Base-by-base conservation (phyloP, 2,797 vertebrate species). In the Mionectes olivaceus region DNA sequence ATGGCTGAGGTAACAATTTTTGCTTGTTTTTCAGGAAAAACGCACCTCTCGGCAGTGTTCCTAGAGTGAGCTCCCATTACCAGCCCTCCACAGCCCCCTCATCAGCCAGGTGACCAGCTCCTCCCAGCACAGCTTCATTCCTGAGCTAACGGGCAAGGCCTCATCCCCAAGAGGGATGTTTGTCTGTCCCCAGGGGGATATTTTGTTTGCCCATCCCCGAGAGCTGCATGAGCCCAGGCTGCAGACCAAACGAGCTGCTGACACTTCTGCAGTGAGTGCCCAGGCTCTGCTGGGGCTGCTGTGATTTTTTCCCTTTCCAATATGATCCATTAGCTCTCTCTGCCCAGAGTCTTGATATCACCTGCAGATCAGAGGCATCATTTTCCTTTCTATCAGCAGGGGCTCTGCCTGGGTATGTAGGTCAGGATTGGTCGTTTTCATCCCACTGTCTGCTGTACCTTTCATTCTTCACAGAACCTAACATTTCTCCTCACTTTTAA, bases 31-130 rank as follows among this genome's bases (percentile, higher is more conserved):
- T 32, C 53, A 81, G 63, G 44, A 43, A 16, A 46, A 68, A 6
- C 15, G 12, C 9, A 3, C 5, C 30, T 46, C 23, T 16, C 0
- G 2, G 63, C 68, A 35, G 46, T 1, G 0, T 44, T 4, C 28
- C 32, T 3, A 1, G 52, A 19, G 4, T 2, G 0, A 2, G 17
- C 24, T 41, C 32, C 9, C 2, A 19, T 3, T 9, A 11, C 10
- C 37, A 8, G n/a, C 30, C 13, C 10, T 8, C 10, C 0, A 18
- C 55, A 53, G 69, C 57, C 10, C 39, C 30, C 7, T n/a, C 3
- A 5, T 7, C 41, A 16, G 41, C 46, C 0, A 0, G 6, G 25
- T 18, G 60, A 11, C 43, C n/a, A 9, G 19, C 52, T 63, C 64
- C 5, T n/a, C 60, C 41, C 11, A 8, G 61, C 87, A 82, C 21